A percentile compares a stretch with the other conserved stretches of the same genome.
Evolutionary conservation across 2,113 vertebrate genomes (phyloP).

Genomic region (Triplophysa siluroides): DNA sequence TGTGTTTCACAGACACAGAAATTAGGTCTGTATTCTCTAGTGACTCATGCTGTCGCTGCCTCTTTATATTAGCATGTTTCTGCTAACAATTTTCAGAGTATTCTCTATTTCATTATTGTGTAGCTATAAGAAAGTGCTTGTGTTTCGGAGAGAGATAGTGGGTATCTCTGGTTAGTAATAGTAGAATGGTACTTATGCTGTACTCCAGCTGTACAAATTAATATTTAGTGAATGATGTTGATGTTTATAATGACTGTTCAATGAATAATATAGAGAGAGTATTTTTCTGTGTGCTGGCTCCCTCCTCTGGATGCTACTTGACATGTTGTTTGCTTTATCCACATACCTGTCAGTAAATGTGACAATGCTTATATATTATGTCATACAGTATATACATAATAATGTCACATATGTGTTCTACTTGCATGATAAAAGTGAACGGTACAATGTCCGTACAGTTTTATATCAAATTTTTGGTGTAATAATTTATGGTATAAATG

Average conservation of each 20-base stretch:
- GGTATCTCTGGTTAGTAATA: constrained; percentile 12
- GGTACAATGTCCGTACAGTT: too few species aligned
- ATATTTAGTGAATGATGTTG: constrained; percentile 43
- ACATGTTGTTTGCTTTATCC: constrained; percentile 61
- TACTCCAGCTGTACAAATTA: constrained; percentile 52
- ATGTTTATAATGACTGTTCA: constrained; percentile 58
- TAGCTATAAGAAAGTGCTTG: neutral
- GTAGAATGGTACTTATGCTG: constrained; percentile 28
- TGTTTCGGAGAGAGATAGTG: constrained; percentile 19
- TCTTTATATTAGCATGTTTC: constrained; percentile 69
- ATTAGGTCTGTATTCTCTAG: constrained; percentile 63
- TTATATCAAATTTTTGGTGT: too few species aligned
- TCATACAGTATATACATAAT: too few species aligned
- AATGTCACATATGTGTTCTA: too few species aligned
- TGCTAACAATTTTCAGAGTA: constrained; percentile 60
- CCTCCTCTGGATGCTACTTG: constrained; percentile 85
- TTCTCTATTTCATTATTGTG: constrained; percentile 47
- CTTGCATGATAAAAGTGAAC: too few species aligned
- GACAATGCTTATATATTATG: neutral
- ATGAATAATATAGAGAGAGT: constrained; percentile 20
- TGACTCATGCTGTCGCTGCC: constrained; percentile 71
- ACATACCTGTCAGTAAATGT: constrained; percentile 37
- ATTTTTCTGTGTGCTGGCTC: constrained; percentile 80
- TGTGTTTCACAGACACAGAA: constrained; percentile 28
- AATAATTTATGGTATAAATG: too few species aligned